A percentile compares a stretch with the other conserved stretches of the same genome.
phyloP scores from a whole-genome alignment of 1,140 invertebrate genomes.

The Episyrphus balteatus region DNA sequence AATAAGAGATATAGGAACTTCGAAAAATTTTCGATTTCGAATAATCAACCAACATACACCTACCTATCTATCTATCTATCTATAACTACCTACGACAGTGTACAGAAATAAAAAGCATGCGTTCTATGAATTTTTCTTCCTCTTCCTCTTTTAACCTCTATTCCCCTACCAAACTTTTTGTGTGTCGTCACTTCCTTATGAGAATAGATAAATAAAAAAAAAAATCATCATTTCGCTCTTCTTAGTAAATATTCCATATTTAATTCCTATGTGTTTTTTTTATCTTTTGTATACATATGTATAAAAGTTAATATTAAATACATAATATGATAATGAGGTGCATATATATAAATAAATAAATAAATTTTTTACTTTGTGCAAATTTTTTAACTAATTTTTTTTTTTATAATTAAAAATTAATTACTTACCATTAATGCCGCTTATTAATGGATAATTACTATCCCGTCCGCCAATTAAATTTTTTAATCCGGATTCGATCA shows the following conservation, averaged over 20 bases:
- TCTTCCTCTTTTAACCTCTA: too few relatives aligned
- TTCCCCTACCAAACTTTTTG: too few relatives aligned
- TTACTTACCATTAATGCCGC: constrained; percentile 55
- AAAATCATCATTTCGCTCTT: neutral
- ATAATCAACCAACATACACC: too few relatives aligned
- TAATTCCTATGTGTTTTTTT: neutral
- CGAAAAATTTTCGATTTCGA: too few relatives aligned
- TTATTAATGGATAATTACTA: constrained; percentile 63
- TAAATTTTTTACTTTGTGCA: neutral
- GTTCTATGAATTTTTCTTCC: too few relatives aligned
- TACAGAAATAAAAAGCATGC: too few relatives aligned
- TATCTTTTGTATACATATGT: neutral
- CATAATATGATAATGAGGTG: neutral
- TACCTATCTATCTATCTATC: too few relatives aligned
- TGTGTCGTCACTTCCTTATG: neutral
- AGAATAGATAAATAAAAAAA: neutral
- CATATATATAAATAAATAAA: neutral
- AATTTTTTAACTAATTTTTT: neutral
- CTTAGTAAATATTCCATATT: neutral
- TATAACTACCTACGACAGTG: too few relatives aligned
- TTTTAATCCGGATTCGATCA: constrained; percentile 66
- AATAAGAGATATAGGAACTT: too few relatives aligned
- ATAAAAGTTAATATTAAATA: too few relatives aligned
- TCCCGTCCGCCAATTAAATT: constrained; percentile 65
- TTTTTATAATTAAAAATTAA: neutral